These are phyloP conservation scores for Patiria miniata DNA, from an alignment of 35 echinoderm and acorn worm genomes.

Conservation along the genomic window DNA sequence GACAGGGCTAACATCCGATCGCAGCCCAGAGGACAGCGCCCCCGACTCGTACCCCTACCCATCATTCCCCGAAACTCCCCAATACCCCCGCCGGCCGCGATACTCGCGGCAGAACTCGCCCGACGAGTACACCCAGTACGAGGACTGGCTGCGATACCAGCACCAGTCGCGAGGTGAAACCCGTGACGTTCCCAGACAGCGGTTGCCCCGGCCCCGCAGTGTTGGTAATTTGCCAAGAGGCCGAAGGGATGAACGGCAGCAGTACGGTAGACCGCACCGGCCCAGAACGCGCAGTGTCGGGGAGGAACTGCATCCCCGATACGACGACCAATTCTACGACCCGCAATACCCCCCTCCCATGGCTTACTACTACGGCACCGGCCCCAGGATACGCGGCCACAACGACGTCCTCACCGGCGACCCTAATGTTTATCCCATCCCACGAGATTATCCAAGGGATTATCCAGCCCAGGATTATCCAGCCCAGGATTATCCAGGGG, in stretches of 20 bases:
- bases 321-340: neutral
- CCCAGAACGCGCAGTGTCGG: neutral
- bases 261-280: neutral
- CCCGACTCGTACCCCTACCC: slow-evolving; percentile 3
- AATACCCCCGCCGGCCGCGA: neutral
- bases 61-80: neutral
- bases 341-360: neutral
- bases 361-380: slow-evolving; percentile 6
- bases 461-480: neutral
- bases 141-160: neutral
- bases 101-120: neutral
- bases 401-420: neutral
- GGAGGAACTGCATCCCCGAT: neutral
- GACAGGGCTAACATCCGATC: too few relatives aligned
- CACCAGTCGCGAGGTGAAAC: neutral
- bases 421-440: slow-evolving; percentile 7
- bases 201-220: neutral
- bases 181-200: neutral
- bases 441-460: slow-evolving; percentile 7
- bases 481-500: slow-evolving; percentile 3
- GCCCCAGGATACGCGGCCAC: neutral
- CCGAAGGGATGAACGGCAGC: neutral
- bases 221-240: neutral
- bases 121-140: neutral
- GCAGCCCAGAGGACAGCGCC: neutral